Base-by-base conservation (phyloP, 2,888 invertebrate genomes). In the Seira ritae region DNA sequence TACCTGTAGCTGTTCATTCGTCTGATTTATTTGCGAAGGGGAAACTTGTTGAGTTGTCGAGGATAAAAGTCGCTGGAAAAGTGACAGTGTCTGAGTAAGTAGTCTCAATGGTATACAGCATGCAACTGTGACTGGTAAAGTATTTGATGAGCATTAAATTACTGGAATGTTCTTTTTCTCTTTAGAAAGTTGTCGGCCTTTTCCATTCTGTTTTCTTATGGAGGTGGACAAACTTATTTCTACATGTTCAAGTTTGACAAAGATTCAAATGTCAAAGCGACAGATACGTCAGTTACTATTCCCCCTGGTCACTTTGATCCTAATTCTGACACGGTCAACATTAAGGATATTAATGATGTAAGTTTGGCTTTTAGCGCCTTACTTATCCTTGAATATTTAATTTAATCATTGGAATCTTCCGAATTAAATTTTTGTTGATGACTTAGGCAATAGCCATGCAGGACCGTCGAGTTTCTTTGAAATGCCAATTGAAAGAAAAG, bases 171-270 rank as follows among this genome's bases (percentile, higher is more conserved):
- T 22, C 8, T 60, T 73, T 62, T 60, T 31, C 12, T 73, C 0
- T 19, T 1, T 20, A 75, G 74, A 24, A 76, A 76, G 0, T 19
- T 76, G 10, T 24, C 60, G 12, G 68, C 76, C 12, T 76, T 76
- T 60, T 76, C 76, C 0, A 66, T 76, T 0, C 6, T 76, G 20
- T 19, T 68, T 19, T 2, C 55, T 1, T 76, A 55, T 60, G 60
- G 76, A 22, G 46, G 50, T 4, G 31, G 15, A 4, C 76, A 76
- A 10, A 68, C 55, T 8, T 68, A 23, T 31, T 76, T 17, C 19
- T 76, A 55, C 19, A 66, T 1, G 4, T 50, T 75, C 6, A 75
- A 15, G 3, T 76, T 24, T 67, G 3, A 3, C 1, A 0, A 1
- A 1, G 69, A 46, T 0, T 67, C 75, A 46, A 31, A 1, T 46